phyloP scores from a whole-genome alignment of 2,113 vertebrate species.

The Pomatostomus ruficeps region DNA sequence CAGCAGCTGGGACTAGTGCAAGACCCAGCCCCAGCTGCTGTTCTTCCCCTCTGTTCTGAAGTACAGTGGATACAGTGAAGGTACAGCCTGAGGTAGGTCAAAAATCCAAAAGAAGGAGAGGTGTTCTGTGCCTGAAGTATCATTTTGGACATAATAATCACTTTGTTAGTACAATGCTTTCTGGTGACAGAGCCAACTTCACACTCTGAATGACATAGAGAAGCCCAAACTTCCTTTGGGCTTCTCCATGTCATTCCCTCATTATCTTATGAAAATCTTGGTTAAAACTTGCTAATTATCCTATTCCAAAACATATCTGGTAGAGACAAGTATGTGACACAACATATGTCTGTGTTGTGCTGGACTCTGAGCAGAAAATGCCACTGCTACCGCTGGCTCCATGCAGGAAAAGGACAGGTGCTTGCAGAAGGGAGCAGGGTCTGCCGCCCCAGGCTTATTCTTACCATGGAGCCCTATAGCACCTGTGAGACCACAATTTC shows the following conservation, averaged over 20 bases:
- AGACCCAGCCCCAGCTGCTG: not conserved
- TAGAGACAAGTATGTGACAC: not conserved
- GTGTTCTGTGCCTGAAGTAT: constrained; percentile 25
- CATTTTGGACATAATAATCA: not conserved
- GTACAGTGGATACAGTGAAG: not conserved
- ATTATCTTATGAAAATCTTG: constrained; percentile 44
- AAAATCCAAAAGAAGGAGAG: constrained; percentile 38
- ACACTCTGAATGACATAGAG: too few relatives aligned
- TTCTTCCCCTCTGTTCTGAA: constrained; percentile 34
- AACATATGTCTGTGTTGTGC: not conserved
- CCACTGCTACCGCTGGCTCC: not conserved
- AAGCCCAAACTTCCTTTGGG: too few relatives aligned
- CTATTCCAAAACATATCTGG: not conserved
- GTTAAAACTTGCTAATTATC: not conserved
- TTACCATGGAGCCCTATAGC: not conserved
- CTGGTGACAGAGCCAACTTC: constrained; percentile 5
- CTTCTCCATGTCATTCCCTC: constrained; percentile 2
- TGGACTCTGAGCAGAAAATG: constrained; percentile 45
- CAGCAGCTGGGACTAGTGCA: constrained; percentile 24
- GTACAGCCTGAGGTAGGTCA: not conserved
- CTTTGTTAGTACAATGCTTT: constrained; percentile 16
- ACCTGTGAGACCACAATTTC: constrained; percentile 7
- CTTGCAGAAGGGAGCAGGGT: not conserved
- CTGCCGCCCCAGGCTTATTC: not conserved
- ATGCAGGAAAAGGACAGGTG: not conserved